Evolutionary conservation across 2,888 invertebrate genomes (phyloP).

Genomic region (Tetragnatha montana): DNA sequence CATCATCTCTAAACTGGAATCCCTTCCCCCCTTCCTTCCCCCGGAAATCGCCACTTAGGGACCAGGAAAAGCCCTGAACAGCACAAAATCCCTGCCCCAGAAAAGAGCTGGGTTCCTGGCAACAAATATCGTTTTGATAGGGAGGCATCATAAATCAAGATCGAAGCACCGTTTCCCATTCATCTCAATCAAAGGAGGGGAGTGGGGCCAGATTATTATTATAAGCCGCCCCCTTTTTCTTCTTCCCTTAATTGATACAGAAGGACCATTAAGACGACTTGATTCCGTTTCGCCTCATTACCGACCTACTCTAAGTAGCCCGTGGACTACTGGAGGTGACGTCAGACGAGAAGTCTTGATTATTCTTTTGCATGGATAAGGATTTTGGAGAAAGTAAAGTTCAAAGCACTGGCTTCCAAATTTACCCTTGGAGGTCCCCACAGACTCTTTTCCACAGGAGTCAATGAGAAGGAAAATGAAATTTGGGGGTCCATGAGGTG

Average conservation of each 20-base stretch:
- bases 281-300: slow-evolving; percentile 62
- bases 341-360: slow-evolving; percentile 18
- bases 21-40: too few species aligned
- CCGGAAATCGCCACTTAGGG: neutral
- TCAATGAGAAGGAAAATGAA: too few species aligned
- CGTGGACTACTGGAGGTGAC: slow-evolving; percentile 54
- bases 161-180: slow-evolving; percentile 46
- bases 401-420: too few species aligned
- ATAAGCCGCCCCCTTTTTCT: slow-evolving; percentile 44
- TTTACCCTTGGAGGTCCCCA: too few species aligned
- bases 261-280: slow-evolving; percentile 59
- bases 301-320: slow-evolving; percentile 46
- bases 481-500: too few species aligned
- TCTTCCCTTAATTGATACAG: slow-evolving; percentile 68
- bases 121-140: slow-evolving; percentile 54
- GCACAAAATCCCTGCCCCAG: neutral
- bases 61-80: neutral
- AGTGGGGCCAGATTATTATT: slow-evolving; percentile 29
- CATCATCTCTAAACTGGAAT: too few species aligned
- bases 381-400: too few species aligned
- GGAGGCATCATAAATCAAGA: slow-evolving; percentile 52
- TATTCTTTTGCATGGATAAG: neutral
- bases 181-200: slow-evolving; percentile 56
- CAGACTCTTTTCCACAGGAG: too few species aligned
- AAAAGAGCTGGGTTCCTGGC: neutral